Conservation (phyloP, 2,113 vertebrate species). For the Chaetorhynchus papuensis region DNA sequence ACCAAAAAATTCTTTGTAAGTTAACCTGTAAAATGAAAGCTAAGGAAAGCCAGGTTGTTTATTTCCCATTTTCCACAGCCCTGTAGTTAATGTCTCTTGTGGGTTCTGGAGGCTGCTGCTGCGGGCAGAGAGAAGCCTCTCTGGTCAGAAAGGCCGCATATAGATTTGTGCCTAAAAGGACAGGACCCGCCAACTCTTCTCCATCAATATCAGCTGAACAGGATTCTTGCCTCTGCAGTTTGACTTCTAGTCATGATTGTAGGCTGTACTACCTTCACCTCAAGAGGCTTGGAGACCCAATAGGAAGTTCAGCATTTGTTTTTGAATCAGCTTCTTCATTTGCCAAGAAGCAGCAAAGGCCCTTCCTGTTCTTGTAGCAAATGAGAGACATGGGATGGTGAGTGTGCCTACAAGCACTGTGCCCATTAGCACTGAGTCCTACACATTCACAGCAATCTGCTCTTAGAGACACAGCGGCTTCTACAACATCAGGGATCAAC, state of each 20-base stretch:
- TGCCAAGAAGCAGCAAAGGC: neutral
- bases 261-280: neutral
- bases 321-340: neutral
- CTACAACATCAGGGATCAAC: neutral
- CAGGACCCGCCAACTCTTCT: neutral
- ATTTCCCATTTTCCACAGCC: neutral
- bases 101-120: neutral
- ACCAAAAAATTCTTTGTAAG: neutral
- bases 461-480: neutral
- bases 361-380: neutral
- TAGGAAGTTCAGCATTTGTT: neutral
- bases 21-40: neutral
- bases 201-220: neutral
- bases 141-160: neutral
- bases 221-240: neutral
- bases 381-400: neutral
- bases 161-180: neutral
- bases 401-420: neutral
- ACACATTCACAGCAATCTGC: neutral
- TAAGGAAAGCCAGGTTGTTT: neutral
- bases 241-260: neutral
- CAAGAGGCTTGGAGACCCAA: neutral
- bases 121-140: neutral
- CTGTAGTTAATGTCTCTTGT: neutral
- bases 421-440: neutral